A percentile compares a stretch with the other conserved stretches of the same genome.
phyloP scores from a whole-genome alignment of 2,888 invertebrate genomes.

The Caenorhabditis uteleia region DNA sequence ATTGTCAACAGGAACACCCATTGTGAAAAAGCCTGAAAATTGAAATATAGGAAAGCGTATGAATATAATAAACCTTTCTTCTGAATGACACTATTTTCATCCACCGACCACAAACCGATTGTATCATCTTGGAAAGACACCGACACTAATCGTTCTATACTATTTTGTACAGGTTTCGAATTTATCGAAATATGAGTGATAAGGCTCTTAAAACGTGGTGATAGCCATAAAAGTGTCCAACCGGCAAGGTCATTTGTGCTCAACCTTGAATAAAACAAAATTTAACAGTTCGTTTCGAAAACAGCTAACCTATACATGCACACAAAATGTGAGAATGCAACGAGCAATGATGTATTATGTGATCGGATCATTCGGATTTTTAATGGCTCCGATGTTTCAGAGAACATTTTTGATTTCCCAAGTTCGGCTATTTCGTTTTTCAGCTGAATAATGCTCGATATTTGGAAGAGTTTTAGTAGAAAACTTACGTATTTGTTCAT shows the following conservation, averaged over 20 bases:
- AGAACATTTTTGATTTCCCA: constrained; percentile 24
- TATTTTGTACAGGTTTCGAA: constrained; percentile 70
- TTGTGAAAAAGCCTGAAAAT: too few species aligned
- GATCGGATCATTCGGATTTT: constrained; percentile 91
- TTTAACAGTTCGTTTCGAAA: neutral
- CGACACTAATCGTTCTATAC: constrained; percentile 61
- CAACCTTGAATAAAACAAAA: neutral
- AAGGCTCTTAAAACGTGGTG: constrained; percentile 85
- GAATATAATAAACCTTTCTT: constrained; percentile 37
- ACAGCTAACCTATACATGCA: constrained; percentile 83
- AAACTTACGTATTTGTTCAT: constrained; percentile 49
- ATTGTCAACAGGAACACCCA: constrained; percentile 85
- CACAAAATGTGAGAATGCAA: constrained; percentile 93
- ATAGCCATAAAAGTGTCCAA: constrained; percentile 93
- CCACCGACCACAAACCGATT: constrained; percentile 71
- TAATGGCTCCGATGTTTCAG: constrained; percentile 78
- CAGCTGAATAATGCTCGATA: constrained; percentile 43
- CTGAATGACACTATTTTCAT: constrained; percentile 75
- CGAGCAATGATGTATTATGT: constrained; percentile 96
- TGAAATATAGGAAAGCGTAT: neutral
- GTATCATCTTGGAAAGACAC: constrained; percentile 57
- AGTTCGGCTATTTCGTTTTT: constrained; percentile 41
- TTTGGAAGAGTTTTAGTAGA: constrained; percentile 4
- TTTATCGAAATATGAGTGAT: constrained; percentile 92
- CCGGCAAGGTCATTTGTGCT: constrained; percentile 86